A percentile compares a stretch with the other conserved stretches of the same genome.
phyloP scores from a whole-genome alignment of 2,888 invertebrate species.

The Heliconius charithonia region DNA sequence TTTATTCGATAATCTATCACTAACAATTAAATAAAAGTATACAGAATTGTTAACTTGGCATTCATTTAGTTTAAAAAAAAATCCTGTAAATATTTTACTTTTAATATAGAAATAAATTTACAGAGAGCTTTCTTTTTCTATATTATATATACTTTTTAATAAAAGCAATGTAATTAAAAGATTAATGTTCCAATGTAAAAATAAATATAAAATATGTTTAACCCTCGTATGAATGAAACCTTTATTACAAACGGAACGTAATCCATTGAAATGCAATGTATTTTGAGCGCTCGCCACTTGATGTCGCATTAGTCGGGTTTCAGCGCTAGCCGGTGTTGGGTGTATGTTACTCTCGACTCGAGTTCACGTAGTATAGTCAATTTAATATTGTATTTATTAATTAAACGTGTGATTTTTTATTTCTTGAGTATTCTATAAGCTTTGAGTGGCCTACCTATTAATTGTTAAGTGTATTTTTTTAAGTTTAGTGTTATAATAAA shows the following conservation, averaged over 20 bases:
- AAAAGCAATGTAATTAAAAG: neutral
- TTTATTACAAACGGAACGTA: conserved; percentile 36
- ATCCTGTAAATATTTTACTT: neutral
- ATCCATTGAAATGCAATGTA: conserved; percentile 55
- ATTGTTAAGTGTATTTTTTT: conserved; percentile 62
- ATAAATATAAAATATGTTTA: conserved; percentile 14
- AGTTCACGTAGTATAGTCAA: conserved; percentile 71
- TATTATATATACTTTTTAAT: neutral
- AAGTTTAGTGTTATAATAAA: conserved; percentile 58
- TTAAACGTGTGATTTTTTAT: conserved; percentile 44
- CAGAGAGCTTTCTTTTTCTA: neutral
- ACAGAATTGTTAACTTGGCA: neutral
- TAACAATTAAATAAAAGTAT: neutral
- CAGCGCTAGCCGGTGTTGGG: conserved; percentile 73
- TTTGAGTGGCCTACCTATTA: conserved; percentile 59
- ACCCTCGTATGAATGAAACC: conserved; percentile 36
- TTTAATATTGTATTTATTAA: conserved; percentile 53
- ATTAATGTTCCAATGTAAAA: neutral
- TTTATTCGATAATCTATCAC: neutral
- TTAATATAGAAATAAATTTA: neutral
- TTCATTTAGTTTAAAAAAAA: neutral
- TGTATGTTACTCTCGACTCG: conserved; percentile 69
- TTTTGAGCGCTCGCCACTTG: conserved; percentile 64
- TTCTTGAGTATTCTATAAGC: conserved; percentile 46
- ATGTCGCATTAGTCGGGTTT: conserved; percentile 78